phyloP scores from a whole-genome alignment of 2,797 vertebrate species.

The Epinephelus malabaricus region DNA sequence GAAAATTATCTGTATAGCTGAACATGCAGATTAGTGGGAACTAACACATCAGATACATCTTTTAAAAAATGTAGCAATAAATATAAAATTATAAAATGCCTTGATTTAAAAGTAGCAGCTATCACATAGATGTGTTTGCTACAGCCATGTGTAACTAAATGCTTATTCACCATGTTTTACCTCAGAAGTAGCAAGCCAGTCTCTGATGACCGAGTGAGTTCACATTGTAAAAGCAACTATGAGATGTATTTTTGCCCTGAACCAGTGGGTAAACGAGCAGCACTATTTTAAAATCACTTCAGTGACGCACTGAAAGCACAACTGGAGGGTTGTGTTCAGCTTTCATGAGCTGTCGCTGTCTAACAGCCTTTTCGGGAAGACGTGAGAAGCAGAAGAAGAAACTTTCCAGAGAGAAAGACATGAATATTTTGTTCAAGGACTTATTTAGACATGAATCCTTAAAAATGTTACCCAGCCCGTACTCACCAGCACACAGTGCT shows the following conservation, averaged over 20 bases:
- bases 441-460: neutral
- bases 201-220: neutral
- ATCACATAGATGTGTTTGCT: neutral
- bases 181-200: neutral
- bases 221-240: neutral
- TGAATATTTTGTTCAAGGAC: slow-evolving; percentile 11
- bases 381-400: neutral
- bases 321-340: slow-evolving; percentile 36
- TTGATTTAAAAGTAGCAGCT: slow-evolving; percentile 12
- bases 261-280: slow-evolving; percentile 30
- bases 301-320: slow-evolving; percentile 24
- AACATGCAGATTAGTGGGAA: neutral
- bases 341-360: slow-evolving; percentile 26
- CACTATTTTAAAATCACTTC: slow-evolving; percentile 44
- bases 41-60: neutral
- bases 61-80: slow-evolving; percentile 7
- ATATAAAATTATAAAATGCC: neutral
- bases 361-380: slow-evolving; percentile 10
- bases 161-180: neutral
- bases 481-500: too few species aligned
- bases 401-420: neutral
- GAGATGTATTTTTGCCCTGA: slow-evolving; percentile 21
- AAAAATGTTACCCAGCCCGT: too few species aligned
- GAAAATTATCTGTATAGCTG: neutral
- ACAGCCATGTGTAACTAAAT: neutral